phyloP scores from a whole-genome alignment of 2,113 vertebrate genomes.

The Pyrgilauda ruficollis region DNA sequence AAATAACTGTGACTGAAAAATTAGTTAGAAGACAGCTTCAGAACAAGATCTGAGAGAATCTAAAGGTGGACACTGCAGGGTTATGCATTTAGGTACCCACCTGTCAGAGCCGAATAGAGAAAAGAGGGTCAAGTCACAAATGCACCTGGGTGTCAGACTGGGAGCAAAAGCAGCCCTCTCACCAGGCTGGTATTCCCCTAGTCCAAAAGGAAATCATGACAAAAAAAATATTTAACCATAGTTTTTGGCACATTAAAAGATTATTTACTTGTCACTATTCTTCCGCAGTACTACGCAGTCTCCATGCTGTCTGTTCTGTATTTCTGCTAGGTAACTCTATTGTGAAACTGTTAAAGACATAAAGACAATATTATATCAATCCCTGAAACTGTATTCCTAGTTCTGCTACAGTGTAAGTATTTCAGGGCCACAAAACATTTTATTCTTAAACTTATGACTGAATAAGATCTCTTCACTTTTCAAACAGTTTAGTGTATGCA shows the following conservation, averaged over 20 bases:
- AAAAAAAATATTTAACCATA: neutral
- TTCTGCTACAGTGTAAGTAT: neutral
- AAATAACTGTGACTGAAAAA: neutral
- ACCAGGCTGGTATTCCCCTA: neutral
- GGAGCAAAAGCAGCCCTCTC: neutral
- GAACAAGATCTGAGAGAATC: neutral
- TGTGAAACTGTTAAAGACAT: neutral
- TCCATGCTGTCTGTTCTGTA: neutral
- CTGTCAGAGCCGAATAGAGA: neutral
- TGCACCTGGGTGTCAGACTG: neutral
- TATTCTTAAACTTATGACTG: neutral
- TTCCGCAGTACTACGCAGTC: neutral
- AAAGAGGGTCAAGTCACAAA: neutral
- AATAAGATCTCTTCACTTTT: neutral
- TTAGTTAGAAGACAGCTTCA: neutral
- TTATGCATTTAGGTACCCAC: neutral
- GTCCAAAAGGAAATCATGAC: neutral
- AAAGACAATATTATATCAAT: neutral
- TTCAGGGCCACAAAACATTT: neutral
- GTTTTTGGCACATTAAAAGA: neutral
- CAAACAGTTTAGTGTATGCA: neutral
- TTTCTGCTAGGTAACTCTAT: neutral
- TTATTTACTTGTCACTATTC: neutral
- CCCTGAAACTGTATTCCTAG: neutral
- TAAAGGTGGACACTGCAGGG: neutral